A percentile compares a stretch with the other conserved stretches of the same genome.
phyloP scores from a whole-genome alignment of 2,113 vertebrate species.

The Stegostoma tigrinum region DNA sequence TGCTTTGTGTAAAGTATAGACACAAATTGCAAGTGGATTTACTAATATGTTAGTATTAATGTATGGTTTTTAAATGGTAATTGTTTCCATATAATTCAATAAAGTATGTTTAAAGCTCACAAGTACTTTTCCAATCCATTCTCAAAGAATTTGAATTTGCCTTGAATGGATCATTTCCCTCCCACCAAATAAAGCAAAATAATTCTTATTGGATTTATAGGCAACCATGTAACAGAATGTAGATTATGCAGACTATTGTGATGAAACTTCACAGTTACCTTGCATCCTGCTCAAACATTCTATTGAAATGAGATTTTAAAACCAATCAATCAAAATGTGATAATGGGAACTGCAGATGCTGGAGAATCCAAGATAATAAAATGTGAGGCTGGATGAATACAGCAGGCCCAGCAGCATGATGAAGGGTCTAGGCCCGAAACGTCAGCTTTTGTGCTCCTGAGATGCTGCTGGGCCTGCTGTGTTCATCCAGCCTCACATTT shows the following conservation, averaged over 20 bases:
- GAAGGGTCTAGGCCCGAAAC: too few relatives aligned
- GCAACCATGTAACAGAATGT: background rate
- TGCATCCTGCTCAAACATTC: background rate
- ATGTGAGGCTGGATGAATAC: too few relatives aligned
- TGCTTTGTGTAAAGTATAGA: background rate
- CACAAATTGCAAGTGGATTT: constrained; percentile 19
- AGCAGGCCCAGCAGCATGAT: too few relatives aligned
- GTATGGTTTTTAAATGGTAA: background rate
- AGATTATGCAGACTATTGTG: background rate
- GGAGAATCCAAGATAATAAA: too few relatives aligned
- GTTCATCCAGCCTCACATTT: too few relatives aligned
- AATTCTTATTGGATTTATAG: background rate
- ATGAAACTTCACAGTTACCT: background rate
- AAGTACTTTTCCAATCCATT: background rate
- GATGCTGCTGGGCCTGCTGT: too few relatives aligned
- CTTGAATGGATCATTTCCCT: constrained; percentile 22
- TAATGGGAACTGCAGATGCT: too few relatives aligned
- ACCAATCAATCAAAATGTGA: background rate
- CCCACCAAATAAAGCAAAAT: background rate
- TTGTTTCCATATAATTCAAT: constrained; percentile 36
- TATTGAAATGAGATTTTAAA: background rate
- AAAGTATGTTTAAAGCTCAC: background rate
- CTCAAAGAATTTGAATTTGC: background rate
- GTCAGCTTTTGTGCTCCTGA: too few relatives aligned
- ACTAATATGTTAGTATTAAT: constrained; percentile 22